Evolutionary conservation across 1,140 invertebrate species (phyloP), one percentile per base, ranked within the genome.

Genomic region (Conopomorpha cramerella): DNA sequence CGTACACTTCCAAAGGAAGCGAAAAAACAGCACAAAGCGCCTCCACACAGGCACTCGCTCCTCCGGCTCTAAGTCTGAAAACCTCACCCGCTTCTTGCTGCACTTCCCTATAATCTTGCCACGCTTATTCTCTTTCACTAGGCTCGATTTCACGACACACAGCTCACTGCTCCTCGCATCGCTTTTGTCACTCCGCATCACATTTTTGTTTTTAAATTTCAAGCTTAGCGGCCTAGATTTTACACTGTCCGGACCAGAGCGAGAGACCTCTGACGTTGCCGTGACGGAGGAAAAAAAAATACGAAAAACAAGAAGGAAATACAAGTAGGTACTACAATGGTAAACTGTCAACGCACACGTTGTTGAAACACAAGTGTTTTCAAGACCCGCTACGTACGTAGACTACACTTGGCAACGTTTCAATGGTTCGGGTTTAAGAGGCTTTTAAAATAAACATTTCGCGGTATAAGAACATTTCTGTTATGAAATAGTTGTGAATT

Each of bases 61-160:
- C 36, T 45, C 19, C 11, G 26, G 32, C 34, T 41, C 38, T 19
- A 34, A 33, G 41, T 60, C 58, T 37, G 49, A 51, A 43, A 67
- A 70, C 46, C 55, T 52, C 40, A 70, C 65, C 49, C 49, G 60
- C 55, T 70, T 70, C 56, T 61, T 68, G 34, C 35, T 16, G 14
- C 41, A 51, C 34, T 43, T 46, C 43, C 54, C 55, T 30, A 48
- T 49, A 28, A 26, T 47, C 49, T 44, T 50, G 10, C 39, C 36
- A 30, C 41, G 32, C 37, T 36, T 54, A 51, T 63, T 64, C 32
- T 36, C 45, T 46, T 53, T 55, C 43, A 49, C 49, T 49, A 61
- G 58, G 54, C 54, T 60, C 14, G 54, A 50, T 47, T 61, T 23
- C 10, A n/a, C n/a, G n/a, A n/a, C n/a, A n/a, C n/a, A n/a, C n/a